Percentiles rank a stretch among this genome's conserved stretches.
Evolutionary conservation across 2,797 vertebrate species (phyloP).

Genomic region (Sitta carolinensis): DNA sequence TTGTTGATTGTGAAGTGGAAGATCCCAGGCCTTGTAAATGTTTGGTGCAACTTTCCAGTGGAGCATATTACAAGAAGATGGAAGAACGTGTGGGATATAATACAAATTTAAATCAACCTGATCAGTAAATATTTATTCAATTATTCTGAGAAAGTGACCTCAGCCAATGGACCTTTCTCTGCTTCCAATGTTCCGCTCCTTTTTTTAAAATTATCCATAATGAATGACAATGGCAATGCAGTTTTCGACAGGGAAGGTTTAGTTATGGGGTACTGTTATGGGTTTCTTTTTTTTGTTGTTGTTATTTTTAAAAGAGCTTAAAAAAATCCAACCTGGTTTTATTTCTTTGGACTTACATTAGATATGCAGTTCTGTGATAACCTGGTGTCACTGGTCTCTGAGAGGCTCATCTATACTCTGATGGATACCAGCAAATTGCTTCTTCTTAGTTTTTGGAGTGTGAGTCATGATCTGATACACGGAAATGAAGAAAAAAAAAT

Average conservation of each 20-base stretch:
- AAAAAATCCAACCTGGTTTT: neutral
- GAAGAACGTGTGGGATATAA: neutral
- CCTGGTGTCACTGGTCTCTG: constrained; percentile 88
- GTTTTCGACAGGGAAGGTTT: constrained; percentile 15
- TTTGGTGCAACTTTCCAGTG: neutral
- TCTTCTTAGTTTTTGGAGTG: constrained; percentile 84
- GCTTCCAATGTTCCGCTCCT: neutral
- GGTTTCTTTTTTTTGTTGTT: neutral
- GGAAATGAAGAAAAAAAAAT: neutral
- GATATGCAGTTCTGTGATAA: constrained; percentile 75
- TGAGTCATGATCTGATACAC: constrained; percentile 91
- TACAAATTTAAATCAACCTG: neutral
- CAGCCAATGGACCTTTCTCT: neutral
- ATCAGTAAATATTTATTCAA: neutral
- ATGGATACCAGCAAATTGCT: constrained; percentile 56
- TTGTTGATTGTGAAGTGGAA: neutral
- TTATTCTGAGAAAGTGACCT: neutral
- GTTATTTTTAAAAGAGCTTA: neutral
- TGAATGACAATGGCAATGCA: neutral
- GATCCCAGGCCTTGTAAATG: neutral
- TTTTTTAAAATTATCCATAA: neutral
- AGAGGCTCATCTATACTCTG: constrained; percentile 84
- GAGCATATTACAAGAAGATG: neutral
- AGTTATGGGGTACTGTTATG: neutral
- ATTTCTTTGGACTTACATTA: constrained; percentile 70